Conservation (phyloP, 2,888 invertebrate genomes). For the Hofmannophila pseudospretella region DNA sequence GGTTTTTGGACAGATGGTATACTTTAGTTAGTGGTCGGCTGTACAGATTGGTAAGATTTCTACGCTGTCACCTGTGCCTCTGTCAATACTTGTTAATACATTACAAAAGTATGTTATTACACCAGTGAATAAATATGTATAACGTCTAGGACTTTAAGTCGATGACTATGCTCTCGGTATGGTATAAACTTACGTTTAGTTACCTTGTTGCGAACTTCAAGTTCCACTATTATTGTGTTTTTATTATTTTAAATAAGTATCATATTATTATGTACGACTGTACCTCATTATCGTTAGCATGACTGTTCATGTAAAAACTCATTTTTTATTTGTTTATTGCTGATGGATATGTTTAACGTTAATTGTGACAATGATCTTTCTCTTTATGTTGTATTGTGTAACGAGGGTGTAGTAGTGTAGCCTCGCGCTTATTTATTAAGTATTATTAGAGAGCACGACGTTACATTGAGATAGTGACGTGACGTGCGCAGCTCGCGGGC, state of each 20-base stretch:
- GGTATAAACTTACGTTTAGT: conserved; percentile 65
- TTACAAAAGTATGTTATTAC: conserved; percentile 1
- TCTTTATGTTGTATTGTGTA: too few species aligned
- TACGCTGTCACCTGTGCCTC: neutral
- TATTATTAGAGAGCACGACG: too few species aligned
- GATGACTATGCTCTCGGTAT: conserved; percentile 52
- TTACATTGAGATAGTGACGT: too few species aligned
- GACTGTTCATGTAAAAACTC: conserved; percentile 54
- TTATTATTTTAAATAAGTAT: conserved; percentile 35
- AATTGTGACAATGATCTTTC: too few species aligned
- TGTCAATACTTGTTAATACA: neutral
- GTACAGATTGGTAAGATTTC: too few species aligned
- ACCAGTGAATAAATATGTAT: conserved; percentile 59
- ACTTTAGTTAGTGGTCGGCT: too few species aligned
- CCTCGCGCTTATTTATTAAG: too few species aligned
- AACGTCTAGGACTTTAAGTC: conserved; percentile 71
- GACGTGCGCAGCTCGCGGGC: conserved; percentile 13
- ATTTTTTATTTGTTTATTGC: conserved; percentile 32
- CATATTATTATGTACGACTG: conserved; percentile 38
- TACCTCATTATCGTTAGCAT: conserved; percentile 75
- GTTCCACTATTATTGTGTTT: conserved; percentile 61
- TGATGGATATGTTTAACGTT: too few species aligned
- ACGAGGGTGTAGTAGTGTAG: too few species aligned
- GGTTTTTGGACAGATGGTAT: too few species aligned
- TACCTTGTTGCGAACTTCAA: conserved; percentile 69